These are phyloP conservation scores for Oplegnathus fasciatus DNA, from an alignment of 2,113 vertebrate genomes.

Conservation along the genomic window DNA sequence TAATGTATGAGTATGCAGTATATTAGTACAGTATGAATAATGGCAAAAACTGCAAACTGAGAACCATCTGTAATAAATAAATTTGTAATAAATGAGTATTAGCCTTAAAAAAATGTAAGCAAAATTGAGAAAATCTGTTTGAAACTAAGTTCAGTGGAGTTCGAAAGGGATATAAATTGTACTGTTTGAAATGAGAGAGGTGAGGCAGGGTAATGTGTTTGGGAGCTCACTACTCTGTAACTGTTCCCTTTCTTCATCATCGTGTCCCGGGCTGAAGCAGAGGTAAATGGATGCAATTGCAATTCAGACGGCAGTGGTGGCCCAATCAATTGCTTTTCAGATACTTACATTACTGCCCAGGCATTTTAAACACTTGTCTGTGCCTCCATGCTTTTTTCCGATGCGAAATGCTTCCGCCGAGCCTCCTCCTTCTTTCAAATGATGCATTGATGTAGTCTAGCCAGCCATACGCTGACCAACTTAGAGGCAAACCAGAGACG, in stretches of 20 bases:
- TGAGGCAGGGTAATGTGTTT: slow-evolving; percentile 36
- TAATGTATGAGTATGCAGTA: too few relatives aligned
- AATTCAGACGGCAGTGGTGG: slow-evolving; percentile 54
- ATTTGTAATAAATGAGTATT: background rate
- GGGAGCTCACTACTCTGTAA: slow-evolving; percentile 42
- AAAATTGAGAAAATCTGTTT: background rate
- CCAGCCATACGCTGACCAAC: slow-evolving; percentile 61
- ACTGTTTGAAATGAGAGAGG: slow-evolving; percentile 40
- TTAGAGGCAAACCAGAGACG: slow-evolving; percentile 52
- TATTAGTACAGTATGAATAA: background rate
- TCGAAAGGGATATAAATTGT: slow-evolving; percentile 10
- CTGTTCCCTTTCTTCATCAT: slow-evolving; percentile 57
- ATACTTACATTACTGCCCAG: slow-evolving; percentile 41
- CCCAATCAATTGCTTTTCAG: slow-evolving; percentile 65
- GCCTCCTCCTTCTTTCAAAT: slow-evolving; percentile 40
- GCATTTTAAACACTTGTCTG: slow-evolving; percentile 68
- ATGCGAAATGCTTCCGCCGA: slow-evolving; percentile 12
- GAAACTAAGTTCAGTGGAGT: slow-evolving; percentile 8
- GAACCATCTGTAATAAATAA: background rate
- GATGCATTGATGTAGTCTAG: slow-evolving; percentile 63
- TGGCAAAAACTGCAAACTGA: background rate
- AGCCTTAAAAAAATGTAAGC: background rate
- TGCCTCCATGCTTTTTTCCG: slow-evolving; percentile 12
- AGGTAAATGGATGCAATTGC: slow-evolving; percentile 62
- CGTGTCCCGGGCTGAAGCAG: slow-evolving; percentile 40